Percentiles rank a stretch among this genome's conserved stretches.
Conservation (phyloP, 2,888 invertebrate genomes). For the Chrysolina oricalcia region DNA sequence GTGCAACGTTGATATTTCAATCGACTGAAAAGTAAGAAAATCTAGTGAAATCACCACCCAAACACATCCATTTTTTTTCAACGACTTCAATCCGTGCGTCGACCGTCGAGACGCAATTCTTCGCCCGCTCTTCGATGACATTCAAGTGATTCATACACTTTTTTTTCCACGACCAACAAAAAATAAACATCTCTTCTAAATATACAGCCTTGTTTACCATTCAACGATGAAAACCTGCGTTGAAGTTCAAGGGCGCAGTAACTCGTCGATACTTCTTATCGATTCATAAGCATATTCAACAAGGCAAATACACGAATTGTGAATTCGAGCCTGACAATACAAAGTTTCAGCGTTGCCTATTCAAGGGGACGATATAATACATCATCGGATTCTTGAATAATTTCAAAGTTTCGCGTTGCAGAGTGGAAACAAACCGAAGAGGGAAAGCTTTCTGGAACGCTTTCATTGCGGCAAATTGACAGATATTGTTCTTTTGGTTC, state of each 20-base stretch:
- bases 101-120: neutral
- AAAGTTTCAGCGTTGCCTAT: neutral
- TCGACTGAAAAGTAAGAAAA: no score
- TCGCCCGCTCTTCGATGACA: neutral
- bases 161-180: neutral
- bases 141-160: neutral
- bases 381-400: neutral
- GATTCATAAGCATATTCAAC: constrained; percentile 8
- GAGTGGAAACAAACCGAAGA: neutral
- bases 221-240: neutral
- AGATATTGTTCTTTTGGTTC: neutral
- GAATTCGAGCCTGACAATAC: neutral
- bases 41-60: no score
- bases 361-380: neutral
- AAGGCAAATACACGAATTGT: neutral
- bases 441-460: neutral
- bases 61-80: no score
- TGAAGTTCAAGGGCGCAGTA: neutral
- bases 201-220: neutral
- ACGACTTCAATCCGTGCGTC: neutral
- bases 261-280: neutral
- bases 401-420: constrained; percentile 1
- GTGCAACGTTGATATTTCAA: no score
- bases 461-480: neutral
- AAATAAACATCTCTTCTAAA: neutral